Evolutionary conservation across 2,888 invertebrate species (phyloP).

Genomic region (Cynaeus angustus): DNA sequence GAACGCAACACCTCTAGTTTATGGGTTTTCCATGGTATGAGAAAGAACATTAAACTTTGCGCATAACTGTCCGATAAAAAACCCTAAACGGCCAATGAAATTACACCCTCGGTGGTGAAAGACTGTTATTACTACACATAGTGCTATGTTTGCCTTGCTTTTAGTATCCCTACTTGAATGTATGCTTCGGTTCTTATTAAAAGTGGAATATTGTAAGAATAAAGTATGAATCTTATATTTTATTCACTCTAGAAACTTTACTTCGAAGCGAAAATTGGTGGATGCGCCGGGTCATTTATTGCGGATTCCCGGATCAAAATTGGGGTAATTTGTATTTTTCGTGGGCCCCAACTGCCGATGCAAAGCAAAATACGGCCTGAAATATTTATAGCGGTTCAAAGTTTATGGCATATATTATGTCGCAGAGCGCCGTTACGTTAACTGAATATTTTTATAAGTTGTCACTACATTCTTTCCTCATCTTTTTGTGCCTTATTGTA

Average conservation of each 20-base stretch:
- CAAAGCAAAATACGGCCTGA: conserved; percentile 44
- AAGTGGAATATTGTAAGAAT: no score
- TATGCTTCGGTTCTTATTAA: no score
- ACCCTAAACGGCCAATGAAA: conserved; percentile 60
- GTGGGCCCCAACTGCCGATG: neutral
- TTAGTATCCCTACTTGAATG: no score
- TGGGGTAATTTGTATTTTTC: conserved; percentile 1
- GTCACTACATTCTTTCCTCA: conserved; percentile 58
- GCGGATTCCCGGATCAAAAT: neutral
- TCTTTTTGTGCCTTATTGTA: conserved; percentile 60
- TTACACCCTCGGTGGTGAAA: conserved; percentile 57
- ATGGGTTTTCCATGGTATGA: conserved; percentile 44
- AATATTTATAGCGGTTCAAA: conserved; percentile 54
- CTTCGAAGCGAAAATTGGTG: conserved; percentile 1
- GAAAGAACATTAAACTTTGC: conserved; percentile 60
- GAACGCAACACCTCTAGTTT: conserved; percentile 49
- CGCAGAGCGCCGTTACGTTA: conserved; percentile 51
- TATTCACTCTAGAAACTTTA: no score
- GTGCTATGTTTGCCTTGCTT: conserved; percentile 18
- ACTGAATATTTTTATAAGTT: conserved; percentile 58
- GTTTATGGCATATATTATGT: conserved; percentile 56
- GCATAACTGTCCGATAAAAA: conserved; percentile 62
- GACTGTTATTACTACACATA: conserved; percentile 51
- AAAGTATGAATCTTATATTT: no score
- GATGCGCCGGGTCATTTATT: conserved; percentile 1